These are phyloP conservation scores for Salmo trutta DNA, from an alignment of 2,797 vertebrate genomes.

Conservation along the genomic window DNA sequence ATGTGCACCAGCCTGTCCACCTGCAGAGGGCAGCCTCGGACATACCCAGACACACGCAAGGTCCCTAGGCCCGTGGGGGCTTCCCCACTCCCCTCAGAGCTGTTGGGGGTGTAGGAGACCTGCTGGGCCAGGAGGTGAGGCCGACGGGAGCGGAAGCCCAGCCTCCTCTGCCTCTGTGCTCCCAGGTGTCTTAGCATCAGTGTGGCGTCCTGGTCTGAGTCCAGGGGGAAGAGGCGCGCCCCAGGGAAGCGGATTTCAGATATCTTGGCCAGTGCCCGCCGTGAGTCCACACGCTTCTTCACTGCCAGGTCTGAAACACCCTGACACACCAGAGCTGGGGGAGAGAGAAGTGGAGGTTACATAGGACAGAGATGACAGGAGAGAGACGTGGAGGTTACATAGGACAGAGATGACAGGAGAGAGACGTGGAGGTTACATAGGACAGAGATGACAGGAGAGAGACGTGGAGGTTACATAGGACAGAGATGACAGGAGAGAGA, in stretches of 20 bases:
- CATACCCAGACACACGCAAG: conserved; percentile 89
- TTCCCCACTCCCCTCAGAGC: conserved; percentile 25
- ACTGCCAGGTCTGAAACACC: conserved; percentile 79
- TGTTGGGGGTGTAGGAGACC: conserved; percentile 77
- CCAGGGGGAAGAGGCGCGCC: conserved; percentile 82
- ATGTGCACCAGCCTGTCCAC: conserved; percentile 91
- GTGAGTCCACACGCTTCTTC: conserved; percentile 87
- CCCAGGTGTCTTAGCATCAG: conserved; percentile 87
- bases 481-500: too few species aligned
- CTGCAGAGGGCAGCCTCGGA: conserved; percentile 81
- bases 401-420: too few species aligned
- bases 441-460: too few species aligned
- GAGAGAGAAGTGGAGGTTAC: neutral
- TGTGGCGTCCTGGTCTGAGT: conserved; percentile 82
- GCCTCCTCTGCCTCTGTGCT: conserved; percentile 85
- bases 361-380: neutral
- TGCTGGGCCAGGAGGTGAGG: conserved; percentile 84
- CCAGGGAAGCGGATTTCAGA: conserved; percentile 87
- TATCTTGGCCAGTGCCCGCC: conserved; percentile 80
- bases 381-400: too few species aligned
- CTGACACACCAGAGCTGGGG: conserved; percentile 83
- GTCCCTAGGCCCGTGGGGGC: conserved; percentile 79
- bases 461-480: too few species aligned
- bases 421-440: too few species aligned
- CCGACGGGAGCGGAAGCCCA: conserved; percentile 87